Conservation (phyloP, 1,140 invertebrate genomes). For the Scaptomyza graminum region DNA sequence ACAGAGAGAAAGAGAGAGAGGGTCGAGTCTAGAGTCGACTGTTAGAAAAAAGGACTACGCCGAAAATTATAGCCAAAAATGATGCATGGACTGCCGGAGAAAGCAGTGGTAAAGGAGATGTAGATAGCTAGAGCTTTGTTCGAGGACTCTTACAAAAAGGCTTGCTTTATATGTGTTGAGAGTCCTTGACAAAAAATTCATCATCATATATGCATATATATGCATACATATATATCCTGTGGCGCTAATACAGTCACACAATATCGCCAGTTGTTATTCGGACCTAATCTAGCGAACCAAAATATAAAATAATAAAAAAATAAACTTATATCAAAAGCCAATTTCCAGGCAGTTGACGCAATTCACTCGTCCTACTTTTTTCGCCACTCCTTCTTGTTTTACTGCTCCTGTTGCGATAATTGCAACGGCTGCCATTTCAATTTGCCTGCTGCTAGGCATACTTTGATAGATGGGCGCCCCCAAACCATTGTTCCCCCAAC, state of each 20-base stretch:
- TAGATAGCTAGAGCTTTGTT: too few species aligned
- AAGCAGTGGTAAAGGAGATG: too few species aligned
- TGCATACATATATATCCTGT: conserved; percentile 31
- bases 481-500: conserved; percentile 9
- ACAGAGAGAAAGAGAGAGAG: conserved; percentile 11
- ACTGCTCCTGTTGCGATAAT: conserved; percentile 59
- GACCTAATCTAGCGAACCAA: conserved; percentile 68
- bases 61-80: conserved; percentile 68
- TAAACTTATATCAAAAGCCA: conserved; percentile 10
- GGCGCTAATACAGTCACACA: conserved; percentile 73
- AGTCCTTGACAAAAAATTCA: conserved; percentile 3
- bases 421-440: conserved; percentile 77
- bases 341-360: conserved; percentile 13
- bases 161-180: conserved; percentile 9
- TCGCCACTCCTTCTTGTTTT: background rate
- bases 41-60: conserved; percentile 6
- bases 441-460: conserved; percentile 54
- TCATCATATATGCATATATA: background rate
- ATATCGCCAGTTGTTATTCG: conserved; percentile 66
- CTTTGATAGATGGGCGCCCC: conserved; percentile 66
- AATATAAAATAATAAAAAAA: conserved; percentile 35
- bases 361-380: background rate
- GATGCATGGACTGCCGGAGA: conserved; percentile 62
- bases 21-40: conserved; percentile 2
- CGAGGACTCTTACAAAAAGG: background rate